Evolutionary conservation across 2,797 vertebrate species (phyloP).

Genomic region (Microtus californicus): DNA sequence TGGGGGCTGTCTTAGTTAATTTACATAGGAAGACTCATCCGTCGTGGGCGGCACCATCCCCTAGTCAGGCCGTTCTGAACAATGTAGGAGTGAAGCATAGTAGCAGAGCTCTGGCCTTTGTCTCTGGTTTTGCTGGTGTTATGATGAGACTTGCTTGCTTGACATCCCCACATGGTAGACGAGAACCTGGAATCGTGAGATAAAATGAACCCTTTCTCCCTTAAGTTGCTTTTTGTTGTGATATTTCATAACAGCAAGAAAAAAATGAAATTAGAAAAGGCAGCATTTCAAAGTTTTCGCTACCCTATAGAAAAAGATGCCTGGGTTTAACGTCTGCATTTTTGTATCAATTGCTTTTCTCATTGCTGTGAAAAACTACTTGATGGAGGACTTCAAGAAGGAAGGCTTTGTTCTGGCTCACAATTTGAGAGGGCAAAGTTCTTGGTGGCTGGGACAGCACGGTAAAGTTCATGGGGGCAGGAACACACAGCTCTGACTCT

Average conservation of each 20-base stretch:
- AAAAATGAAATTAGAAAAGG: background rate
- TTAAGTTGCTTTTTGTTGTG: background rate
- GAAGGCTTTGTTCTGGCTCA: background rate
- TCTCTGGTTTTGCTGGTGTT: too few species aligned
- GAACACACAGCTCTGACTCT: background rate
- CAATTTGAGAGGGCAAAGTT: background rate
- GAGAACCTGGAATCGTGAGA: background rate
- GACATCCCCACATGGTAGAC: background rate
- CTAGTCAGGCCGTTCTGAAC: background rate
- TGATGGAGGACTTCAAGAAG: background rate
- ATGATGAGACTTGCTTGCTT: background rate
- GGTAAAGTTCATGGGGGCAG: background rate
- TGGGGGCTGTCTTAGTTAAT: background rate
- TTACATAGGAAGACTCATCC: background rate
- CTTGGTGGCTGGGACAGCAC: background rate
- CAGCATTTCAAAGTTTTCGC: background rate
- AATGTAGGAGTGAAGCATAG: background rate
- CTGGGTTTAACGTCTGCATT: conserved; percentile 18
- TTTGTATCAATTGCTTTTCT: background rate
- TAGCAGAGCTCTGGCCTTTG: background rate
- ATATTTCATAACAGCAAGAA: background rate
- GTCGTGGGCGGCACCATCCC: background rate
- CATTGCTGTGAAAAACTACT: background rate
- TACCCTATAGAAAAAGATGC: background rate
- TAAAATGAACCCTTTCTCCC: background rate